Conservation (phyloP, 2,888 invertebrate species). For the Melanchra persicariae region DNA sequence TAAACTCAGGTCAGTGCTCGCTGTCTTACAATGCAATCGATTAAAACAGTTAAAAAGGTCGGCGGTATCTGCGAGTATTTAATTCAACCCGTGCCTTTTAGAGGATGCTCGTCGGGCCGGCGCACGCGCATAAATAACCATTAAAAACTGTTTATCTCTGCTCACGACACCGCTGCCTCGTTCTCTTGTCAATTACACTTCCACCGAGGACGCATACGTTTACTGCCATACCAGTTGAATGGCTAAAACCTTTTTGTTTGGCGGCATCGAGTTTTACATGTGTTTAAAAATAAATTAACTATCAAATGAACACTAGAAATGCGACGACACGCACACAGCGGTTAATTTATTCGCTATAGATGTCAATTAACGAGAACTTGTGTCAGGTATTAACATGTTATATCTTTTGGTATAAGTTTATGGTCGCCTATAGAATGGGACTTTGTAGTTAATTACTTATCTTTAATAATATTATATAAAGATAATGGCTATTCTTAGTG, state of each 20-base stretch:
- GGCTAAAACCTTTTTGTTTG: constrained; percentile 66
- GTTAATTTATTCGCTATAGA: constrained; percentile 61
- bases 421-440: constrained; percentile 14
- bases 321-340: constrained; percentile 51
- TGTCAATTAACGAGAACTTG: constrained; percentile 63
- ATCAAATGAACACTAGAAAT: constrained; percentile 68
- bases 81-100: constrained; percentile 71
- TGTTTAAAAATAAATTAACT: constrained; percentile 69
- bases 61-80: constrained; percentile 67
- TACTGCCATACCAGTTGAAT: constrained; percentile 65
- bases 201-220: constrained; percentile 70
- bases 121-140: constrained; percentile 81
- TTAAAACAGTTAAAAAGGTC: constrained; percentile 69
- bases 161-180: constrained; percentile 78
- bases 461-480: constrained; percentile 7
- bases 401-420: constrained; percentile 38
- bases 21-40: constrained; percentile 62
- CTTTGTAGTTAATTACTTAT: constrained; percentile 29
- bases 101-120: constrained; percentile 64
- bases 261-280: constrained; percentile 62
- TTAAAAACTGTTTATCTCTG: constrained; percentile 84
- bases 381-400: constrained; percentile 45
- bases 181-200: constrained; percentile 86
- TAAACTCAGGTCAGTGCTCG: constrained; percentile 58
- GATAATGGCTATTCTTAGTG: constrained; percentile 14